Percentiles rank a stretch among this genome's conserved stretches.
Evolutionary conservation across 2,113 vertebrate genomes (phyloP).

Genomic region (Sula dactylatra): DNA sequence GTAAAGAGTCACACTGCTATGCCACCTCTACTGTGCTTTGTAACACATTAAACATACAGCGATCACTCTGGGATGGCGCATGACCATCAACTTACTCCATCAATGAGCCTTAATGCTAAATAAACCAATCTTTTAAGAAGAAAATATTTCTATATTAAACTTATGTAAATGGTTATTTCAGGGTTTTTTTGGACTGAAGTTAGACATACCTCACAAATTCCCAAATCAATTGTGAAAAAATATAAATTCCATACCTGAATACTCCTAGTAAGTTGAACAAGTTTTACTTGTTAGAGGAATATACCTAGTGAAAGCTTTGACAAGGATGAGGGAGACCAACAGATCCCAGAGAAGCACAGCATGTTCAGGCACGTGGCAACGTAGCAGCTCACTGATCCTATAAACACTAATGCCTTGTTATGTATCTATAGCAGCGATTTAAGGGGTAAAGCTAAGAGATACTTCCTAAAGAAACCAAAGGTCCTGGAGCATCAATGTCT

Average conservation of each 20-base stretch:
- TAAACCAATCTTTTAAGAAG: background rate
- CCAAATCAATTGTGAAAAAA: background rate
- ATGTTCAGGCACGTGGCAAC: background rate
- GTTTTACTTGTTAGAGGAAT: background rate
- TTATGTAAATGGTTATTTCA: background rate
- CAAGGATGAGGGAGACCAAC: background rate
- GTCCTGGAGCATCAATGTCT: background rate
- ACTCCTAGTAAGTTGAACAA: background rate
- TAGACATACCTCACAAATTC: background rate
- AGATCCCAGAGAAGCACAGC: background rate
- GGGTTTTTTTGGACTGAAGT: background rate
- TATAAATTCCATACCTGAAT: background rate
- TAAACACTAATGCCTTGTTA: background rate
- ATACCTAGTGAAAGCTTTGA: background rate
- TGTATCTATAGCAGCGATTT: background rate
- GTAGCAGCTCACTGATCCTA: background rate
- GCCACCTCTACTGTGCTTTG: background rate
- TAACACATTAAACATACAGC: background rate
- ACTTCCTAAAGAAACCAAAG: background rate
- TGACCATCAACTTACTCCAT: background rate
- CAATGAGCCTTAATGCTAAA: background rate
- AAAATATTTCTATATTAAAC: background rate
- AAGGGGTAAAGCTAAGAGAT: background rate
- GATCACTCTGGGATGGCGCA: background rate
- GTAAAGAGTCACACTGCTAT: background rate